These are phyloP conservation scores for Cirrhinus molitorella DNA, from an alignment of 2,797 vertebrate species.

Conservation along the genomic window DNA sequence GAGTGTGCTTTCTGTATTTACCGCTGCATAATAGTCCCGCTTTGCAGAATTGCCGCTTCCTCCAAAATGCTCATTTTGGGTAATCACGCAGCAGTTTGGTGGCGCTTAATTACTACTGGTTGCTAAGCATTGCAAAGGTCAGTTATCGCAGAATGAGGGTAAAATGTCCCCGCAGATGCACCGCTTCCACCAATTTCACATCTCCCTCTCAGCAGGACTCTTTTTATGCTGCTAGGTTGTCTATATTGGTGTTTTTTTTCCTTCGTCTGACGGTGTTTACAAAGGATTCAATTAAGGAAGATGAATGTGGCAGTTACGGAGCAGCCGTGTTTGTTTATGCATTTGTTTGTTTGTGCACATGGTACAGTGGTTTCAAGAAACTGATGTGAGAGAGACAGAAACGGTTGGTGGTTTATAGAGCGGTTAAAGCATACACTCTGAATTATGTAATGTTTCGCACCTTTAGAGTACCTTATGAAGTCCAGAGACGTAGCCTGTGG, in stretches of 20 bases:
- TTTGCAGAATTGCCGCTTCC: conserved; percentile 88
- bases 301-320: conserved; percentile 87
- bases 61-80: conserved; percentile 93
- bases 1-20: conserved; percentile 92
- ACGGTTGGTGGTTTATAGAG: not conserved
- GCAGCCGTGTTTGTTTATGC: conserved; percentile 64
- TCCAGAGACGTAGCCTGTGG: not conserved
- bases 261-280: conserved; percentile 87
- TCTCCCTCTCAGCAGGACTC: conserved; percentile 84
- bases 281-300: conserved; percentile 90
- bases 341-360: conserved; percentile 26
- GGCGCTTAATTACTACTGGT: conserved; percentile 93
- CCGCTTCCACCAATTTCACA: conserved; percentile 91
- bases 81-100: conserved; percentile 96
- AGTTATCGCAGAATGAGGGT: conserved; percentile 94
- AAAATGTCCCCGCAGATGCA: conserved; percentile 85
- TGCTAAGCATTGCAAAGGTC: conserved; percentile 94
- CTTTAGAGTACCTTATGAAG: not conserved
- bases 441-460: not conserved
- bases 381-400: not conserved
- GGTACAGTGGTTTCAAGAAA: not conserved
- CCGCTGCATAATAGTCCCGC: conserved; percentile 91
- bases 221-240: conserved; percentile 59
- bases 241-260: conserved; percentile 27
- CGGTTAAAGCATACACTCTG: not conserved